These are phyloP conservation scores for Drosophila albomicans DNA, from an alignment of 1,140 invertebrate genomes.

Conservation along the genomic window DNA sequence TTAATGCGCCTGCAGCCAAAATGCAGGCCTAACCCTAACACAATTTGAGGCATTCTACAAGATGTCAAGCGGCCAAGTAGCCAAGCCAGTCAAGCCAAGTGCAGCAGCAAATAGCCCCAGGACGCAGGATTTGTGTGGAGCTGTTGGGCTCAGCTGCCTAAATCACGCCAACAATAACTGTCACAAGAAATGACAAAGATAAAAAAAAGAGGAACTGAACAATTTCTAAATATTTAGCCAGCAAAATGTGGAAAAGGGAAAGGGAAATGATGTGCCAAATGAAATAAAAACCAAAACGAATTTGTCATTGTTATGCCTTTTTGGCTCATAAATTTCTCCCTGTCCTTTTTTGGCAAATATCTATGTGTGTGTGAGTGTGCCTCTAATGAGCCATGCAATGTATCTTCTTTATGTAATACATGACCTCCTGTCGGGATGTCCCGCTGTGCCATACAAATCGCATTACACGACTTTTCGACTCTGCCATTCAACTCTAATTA, in stretches of 20 bases:
- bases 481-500: constrained; percentile 78
- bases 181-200: constrained; percentile 45
- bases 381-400: constrained; percentile 72
- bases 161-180: constrained; percentile 61
- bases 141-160: constrained; percentile 39
- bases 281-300: constrained; percentile 76
- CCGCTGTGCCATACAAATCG: constrained; percentile 79
- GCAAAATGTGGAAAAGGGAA: constrained; percentile 20
- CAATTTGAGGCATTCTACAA: constrained; percentile 75
- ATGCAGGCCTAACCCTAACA: constrained; percentile 75
- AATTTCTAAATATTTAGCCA: constrained; percentile 81
- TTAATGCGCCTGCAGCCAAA: constrained; percentile 54
- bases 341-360: constrained; percentile 42
- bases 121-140: not conserved
- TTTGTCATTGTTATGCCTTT: constrained; percentile 74
- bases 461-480: constrained; percentile 82
- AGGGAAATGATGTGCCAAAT: constrained; percentile 57
- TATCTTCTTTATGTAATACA: constrained; percentile 77
- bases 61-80: constrained; percentile 65
- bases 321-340: constrained; percentile 62
- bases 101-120: constrained; percentile 73
- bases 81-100: constrained; percentile 54
- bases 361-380: not conserved
- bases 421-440: constrained; percentile 60
- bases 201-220: constrained; percentile 56